Base-by-base conservation (phyloP, 2,113 vertebrate species). In the Elephas maximus region DNA sequence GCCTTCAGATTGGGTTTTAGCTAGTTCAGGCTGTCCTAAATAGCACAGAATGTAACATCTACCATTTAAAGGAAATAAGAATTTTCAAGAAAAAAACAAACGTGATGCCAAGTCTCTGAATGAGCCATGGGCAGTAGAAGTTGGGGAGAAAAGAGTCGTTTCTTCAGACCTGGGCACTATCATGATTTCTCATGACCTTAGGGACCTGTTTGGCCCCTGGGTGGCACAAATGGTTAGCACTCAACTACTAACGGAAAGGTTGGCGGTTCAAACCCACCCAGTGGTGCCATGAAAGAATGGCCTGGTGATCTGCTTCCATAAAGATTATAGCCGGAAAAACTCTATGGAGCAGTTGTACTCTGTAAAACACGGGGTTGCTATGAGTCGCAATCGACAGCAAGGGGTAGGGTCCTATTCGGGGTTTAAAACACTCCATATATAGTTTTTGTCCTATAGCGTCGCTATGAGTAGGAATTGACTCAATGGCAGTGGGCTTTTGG, bases 101-200 rank as follows among this genome's bases (percentile, higher is more conserved):
- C 30, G 2, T 11, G 48, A 15, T 45, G 14, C 21, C 21, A 15
- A 28, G 23, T 24, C n/a, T 30, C 48, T 3, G 18, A 24, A 63
- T 8, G 41, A 85, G 37, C 37, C 44, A 0, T 30, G 21, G 26
- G 28, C 14, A 45, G n/a, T 30, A 71, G 6, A 73, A 14, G 0
- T 17, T 33, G 30, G 23, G 14, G 28, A 15, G 83, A 45, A 63
- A 30, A 86, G 5, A 37, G n/a, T 24, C 30, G 1, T 24, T 60
- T 73, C 33, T 74, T 78, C 33, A 2, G 6, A 12, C 14, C 88
- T 5, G 18, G 73, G 6, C 8, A 33, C n/a, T 11, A 0, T 21
- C 1, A 0, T 41, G 26, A 10, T 18, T 48, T 65, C 12, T n/a
- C 45, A 1, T 30, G 23, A 9, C 44, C 65, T 57, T 7, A 2